Conservation (phyloP, 35 echinoderm and acorn worm genomes). For the Ophioderma brevispina region DNA sequence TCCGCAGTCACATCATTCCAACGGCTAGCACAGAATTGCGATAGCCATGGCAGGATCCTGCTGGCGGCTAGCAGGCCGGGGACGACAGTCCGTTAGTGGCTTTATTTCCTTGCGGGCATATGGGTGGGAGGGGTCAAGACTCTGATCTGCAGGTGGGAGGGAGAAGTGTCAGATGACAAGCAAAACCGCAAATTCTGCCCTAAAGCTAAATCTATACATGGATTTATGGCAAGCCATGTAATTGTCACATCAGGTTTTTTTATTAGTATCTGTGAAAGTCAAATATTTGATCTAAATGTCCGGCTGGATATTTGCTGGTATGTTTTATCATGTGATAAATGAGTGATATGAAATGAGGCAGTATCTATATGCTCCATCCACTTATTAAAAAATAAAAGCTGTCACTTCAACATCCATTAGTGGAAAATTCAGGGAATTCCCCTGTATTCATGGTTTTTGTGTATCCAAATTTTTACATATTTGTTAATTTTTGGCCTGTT, state of each 20-base stretch:
- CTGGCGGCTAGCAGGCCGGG: conserved; percentile 1
- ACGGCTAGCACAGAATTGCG: not conserved
- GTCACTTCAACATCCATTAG: no score
- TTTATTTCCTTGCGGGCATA: not conserved
- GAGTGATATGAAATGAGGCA: no score
- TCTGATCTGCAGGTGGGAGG: conserved; percentile 7
- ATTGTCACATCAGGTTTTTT: not conserved
- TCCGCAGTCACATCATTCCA: not conserved
- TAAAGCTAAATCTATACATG: not conserved
- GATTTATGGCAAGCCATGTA: not conserved
- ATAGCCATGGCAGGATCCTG: not conserved
- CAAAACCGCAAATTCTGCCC: not conserved
- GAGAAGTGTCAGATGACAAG: not conserved
- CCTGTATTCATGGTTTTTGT: no score
- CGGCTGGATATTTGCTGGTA: not conserved
- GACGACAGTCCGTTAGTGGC: not conserved
- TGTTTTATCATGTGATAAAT: no score
- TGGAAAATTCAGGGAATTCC: no score
- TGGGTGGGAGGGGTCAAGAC: conserved; percentile 5
- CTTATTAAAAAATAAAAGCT: no score
- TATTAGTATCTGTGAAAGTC: not conserved
- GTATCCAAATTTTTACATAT: no score
- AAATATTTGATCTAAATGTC: not conserved
- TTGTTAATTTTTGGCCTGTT: no score
- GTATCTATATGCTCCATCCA: no score